phyloP scores from a whole-genome alignment of 2,113 vertebrate species.

The Xiphophorus couchianus region DNA sequence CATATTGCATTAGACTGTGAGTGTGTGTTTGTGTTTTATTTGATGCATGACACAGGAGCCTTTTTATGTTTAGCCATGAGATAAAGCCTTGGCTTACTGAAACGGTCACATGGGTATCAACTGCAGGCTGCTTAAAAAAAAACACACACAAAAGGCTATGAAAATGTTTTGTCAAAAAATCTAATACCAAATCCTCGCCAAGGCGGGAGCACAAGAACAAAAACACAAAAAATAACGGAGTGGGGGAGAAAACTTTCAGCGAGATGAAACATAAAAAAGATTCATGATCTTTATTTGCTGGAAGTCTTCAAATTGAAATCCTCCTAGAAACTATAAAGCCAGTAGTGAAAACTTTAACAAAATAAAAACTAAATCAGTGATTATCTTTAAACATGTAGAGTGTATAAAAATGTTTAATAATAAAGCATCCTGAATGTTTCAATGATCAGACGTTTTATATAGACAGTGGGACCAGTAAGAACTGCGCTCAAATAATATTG shows the following conservation, averaged over 20 bases:
- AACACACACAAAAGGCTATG: not conserved
- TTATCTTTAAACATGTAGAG: not conserved
- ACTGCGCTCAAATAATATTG: not conserved
- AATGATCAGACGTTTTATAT: not conserved
- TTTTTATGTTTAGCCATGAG: conserved; percentile 41
- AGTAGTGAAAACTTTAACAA: not conserved
- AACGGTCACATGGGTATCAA: conserved; percentile 55
- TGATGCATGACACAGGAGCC: conserved; percentile 25
- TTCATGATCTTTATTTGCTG: conserved; percentile 13
- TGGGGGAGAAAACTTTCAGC: not conserved
- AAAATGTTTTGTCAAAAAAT: not conserved
- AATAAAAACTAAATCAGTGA: not conserved
- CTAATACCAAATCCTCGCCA: conserved; percentile 19
- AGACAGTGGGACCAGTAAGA: conserved; percentile 13
- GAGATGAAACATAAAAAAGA: conserved; percentile 14
- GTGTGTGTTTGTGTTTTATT: conserved; percentile 28
- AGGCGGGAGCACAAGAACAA: conserved; percentile 2
- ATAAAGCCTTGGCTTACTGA: conserved; percentile 38
- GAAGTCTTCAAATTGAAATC: conserved; percentile 14
- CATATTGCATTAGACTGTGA: conserved; percentile 9
- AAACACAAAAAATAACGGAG: not conserved
- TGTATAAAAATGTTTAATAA: not conserved
- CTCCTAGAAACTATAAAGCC: conserved; percentile 6
- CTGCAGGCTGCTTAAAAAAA: conserved; percentile 12
- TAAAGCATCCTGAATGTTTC: not conserved